Base-by-base conservation (phyloP, 2,797 vertebrate species). In the Brachyalestes nurse region DNA sequence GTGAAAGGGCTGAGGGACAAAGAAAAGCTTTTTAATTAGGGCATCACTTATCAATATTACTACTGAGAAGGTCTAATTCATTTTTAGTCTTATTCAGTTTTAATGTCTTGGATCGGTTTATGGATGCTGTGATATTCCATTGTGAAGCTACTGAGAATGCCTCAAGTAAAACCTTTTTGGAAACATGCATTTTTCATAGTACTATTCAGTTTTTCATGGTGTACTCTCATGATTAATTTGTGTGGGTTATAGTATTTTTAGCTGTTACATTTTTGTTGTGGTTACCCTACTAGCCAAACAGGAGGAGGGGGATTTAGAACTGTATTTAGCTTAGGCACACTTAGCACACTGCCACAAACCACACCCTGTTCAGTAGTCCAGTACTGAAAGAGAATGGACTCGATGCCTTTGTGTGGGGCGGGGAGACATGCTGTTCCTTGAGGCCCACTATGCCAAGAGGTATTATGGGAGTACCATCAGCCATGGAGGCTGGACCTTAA, bases 1-100 rank as follows among this genome's bases (percentile, higher is more conserved):
- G 83, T 96, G 96, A 88, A 97, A 97, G 0, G 95, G 95, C 96
- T 97, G 83, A 21, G 3, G 14, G 4, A 38, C 19, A 8, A 57
- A 69, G 77, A 82, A 19, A 80, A 65, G 7, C 28, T 6, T 19
- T 40, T 65, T 38, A 65, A 19, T 65, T n/a, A n/a, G 34, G 34
- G 2, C 16, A 65, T 19, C 34, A 65, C 17, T 8, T 17, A 8
- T 40, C 5, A 10, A 40, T 65, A 38, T 19, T 1, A 64, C 3
- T 7, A 38, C 28, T 4, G 16, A 17, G 57, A 60, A 60, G 13
- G 60, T 62, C 16, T 21, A 1, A 9, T 21, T n/a, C 16, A 6
- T n/a, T 21, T 7, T 8, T 7, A 17, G 55, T 62, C 13, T 28
- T n/a, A 6, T 9, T 71, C 7, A 8, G 6, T 17, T 28, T 70